Percentiles rank a stretch among this genome's conserved stretches.
These are phyloP conservation scores for Drosophila cracens DNA, from an alignment of 2,888 invertebrate genomes.

Conservation along the genomic window DNA sequence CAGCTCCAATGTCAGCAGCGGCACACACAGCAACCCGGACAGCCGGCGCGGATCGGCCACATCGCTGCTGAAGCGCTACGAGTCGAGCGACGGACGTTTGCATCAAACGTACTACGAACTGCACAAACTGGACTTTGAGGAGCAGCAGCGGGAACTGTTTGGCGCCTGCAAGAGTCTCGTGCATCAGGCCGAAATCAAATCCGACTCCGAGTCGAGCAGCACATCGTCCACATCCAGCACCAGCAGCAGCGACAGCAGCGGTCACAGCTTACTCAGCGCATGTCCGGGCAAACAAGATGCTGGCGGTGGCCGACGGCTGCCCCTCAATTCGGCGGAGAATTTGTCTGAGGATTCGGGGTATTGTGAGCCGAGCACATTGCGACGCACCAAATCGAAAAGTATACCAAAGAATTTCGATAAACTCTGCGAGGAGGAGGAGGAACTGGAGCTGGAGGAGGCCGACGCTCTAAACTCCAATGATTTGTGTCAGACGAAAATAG, in stretches of 20 bases:
- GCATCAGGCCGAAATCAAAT: constrained; percentile 67
- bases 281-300: constrained; percentile 63
- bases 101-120: constrained; percentile 84
- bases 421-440: constrained; percentile 84
- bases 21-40: constrained; percentile 75
- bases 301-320: constrained; percentile 58
- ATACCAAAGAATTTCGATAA: constrained; percentile 85
- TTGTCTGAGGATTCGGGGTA: constrained; percentile 93
- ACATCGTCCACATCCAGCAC: constrained; percentile 24
- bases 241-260: constrained; percentile 65
- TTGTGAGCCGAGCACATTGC: constrained; percentile 86
- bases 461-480: constrained; percentile 63
- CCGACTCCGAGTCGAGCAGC: constrained; percentile 77
- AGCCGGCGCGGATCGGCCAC: constrained; percentile 81
- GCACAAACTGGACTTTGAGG: constrained; percentile 83
- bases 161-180: constrained; percentile 46
- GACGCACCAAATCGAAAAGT: constrained; percentile 84
- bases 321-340: constrained; percentile 90
- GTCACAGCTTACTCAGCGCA: constrained; percentile 68
- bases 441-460: constrained; percentile 50
- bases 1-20: constrained; percentile 43
- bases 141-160: constrained; percentile 61
- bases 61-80: constrained; percentile 82
- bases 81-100: constrained; percentile 82
- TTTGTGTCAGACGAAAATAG: constrained; percentile 81